Evolutionary conservation across 2,888 invertebrate genomes (phyloP), one percentile per base, ranked within the genome.

Genomic region (Mesorhabditis belari): DNA sequence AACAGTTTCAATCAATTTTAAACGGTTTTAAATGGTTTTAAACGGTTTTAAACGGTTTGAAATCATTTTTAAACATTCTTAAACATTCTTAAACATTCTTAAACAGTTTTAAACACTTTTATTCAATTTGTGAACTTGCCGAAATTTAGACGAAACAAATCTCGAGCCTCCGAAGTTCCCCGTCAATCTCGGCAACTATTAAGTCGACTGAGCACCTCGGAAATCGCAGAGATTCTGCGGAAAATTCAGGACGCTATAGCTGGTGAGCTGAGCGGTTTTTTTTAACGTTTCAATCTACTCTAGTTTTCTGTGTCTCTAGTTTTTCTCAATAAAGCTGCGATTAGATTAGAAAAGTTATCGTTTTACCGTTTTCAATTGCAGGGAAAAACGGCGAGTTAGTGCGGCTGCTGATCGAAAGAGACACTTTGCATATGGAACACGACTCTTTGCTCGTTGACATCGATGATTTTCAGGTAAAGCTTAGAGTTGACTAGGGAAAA

Each of bases 391-490:
- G 92, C 82, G 87, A 88, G 61, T 85, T 95, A 73, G 93, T 95
- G 61, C 88, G 89, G 82, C 87, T 90, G 82, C 84, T 95, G 76
- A 88, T 94, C 86, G 90, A 90, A 78, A 86, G 94, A 70, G 95
- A 96, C 84, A 93, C 94, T 83, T 85, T 94, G 55, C 93, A 94
- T 84, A 94, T 95, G 92, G 90, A 91, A 70, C 93, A 95, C 83
- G 95, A 96, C 83, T 92, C 94, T 49, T 92, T 93, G 89, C 86
- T 94, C 71, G 92, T 94, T 44, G 94, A 95, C 81, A 92, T 95
- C 77, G 94, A 95, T 84, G 94, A 95, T 84, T 87, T 93, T 74
- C 44, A 35, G 44, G 44, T 35, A 35, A n/a, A n/a, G n/a, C n/a
- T n/a, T n/a, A n/a, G n/a, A n/a, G n/a, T n/a, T n/a, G n/a, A n/a